phyloP scores from a whole-genome alignment of 2,797 vertebrate genomes.

The Natrix natrix region DNA sequence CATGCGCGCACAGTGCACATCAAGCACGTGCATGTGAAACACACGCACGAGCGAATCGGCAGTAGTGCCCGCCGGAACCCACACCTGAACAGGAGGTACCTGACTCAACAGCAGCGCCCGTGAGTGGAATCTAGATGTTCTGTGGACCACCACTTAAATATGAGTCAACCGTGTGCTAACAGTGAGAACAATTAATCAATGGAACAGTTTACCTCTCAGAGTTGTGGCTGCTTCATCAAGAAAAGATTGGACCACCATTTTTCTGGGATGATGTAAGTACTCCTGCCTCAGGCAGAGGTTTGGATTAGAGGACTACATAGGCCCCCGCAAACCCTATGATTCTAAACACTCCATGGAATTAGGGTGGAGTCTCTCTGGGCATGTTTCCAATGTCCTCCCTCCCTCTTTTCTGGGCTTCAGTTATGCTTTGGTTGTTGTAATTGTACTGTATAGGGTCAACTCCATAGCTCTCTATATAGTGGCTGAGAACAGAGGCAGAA shows the following conservation, averaged over 20 bases:
- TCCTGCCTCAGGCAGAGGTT: background rate
- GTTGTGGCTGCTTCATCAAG: background rate
- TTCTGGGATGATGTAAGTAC: background rate
- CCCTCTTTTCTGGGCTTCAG: background rate
- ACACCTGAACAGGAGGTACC: background rate
- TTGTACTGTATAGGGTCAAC: background rate
- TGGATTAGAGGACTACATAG: background rate
- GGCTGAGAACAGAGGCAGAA: background rate
- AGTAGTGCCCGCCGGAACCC: too few relatives aligned
- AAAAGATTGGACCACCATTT: background rate
- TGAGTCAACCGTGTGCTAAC: background rate
- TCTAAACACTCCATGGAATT: background rate
- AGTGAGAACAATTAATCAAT: background rate
- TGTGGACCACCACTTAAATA: background rate
- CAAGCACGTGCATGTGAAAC: too few relatives aligned
- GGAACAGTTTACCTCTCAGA: background rate
- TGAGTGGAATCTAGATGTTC: background rate
- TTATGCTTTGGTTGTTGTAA: background rate
- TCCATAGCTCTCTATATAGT: background rate
- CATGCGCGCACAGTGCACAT: too few relatives aligned
- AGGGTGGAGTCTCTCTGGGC: background rate
- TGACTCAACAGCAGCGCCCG: background rate
- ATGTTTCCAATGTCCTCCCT: background rate
- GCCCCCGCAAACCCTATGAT: background rate
- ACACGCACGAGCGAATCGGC: too few relatives aligned